Conservation (phyloP, 2,888 invertebrate genomes). For the Eupithecia centaureata region DNA sequence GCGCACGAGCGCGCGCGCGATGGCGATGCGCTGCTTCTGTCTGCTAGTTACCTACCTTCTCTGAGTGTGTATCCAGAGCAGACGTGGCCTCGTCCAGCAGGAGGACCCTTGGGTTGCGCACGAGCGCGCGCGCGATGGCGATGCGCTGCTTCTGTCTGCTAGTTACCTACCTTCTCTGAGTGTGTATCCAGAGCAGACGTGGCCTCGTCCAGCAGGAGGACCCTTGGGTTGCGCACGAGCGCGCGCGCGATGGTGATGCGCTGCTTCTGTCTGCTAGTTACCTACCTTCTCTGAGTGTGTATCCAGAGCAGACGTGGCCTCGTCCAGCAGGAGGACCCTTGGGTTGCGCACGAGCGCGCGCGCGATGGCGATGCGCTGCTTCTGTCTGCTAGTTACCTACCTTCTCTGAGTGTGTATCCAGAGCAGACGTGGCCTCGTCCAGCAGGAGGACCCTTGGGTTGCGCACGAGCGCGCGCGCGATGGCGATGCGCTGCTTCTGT, state of each 20-base stretch:
- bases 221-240: constrained; percentile 88
- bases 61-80: constrained; percentile 88
- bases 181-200: constrained; percentile 92
- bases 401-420: constrained; percentile 87
- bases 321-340: constrained; percentile 88
- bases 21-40: constrained; percentile 95
- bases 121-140: constrained; percentile 91
- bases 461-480: constrained; percentile 90
- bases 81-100: constrained; percentile 92
- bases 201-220: constrained; percentile 89
- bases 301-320: constrained; percentile 92
- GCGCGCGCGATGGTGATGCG: constrained; percentile 93
- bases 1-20: constrained; percentile 90
- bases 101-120: constrained; percentile 89
- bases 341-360: constrained; percentile 91
- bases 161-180: constrained; percentile 68
- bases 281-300: constrained; percentile 84
- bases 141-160: constrained; percentile 95
- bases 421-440: constrained; percentile 92
- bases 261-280: constrained; percentile 91
- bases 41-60: constrained; percentile 83
- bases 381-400: constrained; percentile 87
- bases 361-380: constrained; percentile 94
- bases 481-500: constrained; percentile 95
- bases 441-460: constrained; percentile 88